Base-by-base conservation (phyloP, 2,888 invertebrate species). In the Lasioglossum zephyrum region DNA sequence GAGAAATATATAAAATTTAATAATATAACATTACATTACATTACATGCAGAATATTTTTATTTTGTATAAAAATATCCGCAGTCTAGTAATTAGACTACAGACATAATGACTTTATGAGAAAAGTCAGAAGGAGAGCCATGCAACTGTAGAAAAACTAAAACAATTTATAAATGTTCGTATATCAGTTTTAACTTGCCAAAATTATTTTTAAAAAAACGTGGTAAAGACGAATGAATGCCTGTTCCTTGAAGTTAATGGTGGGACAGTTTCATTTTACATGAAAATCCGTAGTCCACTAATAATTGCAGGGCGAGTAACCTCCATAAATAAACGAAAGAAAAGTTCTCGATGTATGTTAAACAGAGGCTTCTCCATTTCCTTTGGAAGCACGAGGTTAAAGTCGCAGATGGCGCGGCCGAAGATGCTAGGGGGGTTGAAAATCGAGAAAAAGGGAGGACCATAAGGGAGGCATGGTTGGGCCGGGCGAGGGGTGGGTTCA, bases 401-500 rank as follows among this genome's bases (percentile, higher is more conserved):
- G 82, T 84, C 90, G 87, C 90, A 92, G 91, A 91, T 91, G 92
- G 90, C 86, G 91, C 78, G 81, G 73, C 90, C 91, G 88, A 92
- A 92, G 90, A 88, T 87, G 88, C 88, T 85, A 85, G 89, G 86
- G 90, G 57, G 90, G 91, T 76, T 83, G 88, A 87, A 88, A 88
- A 88, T 86, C 90, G 87, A 87, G 85, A 87, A 87, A 88, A 91
- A 91, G 92, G 91, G 90, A 90, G 90, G 92, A 87, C 85, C 90
- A 88, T 70, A 87, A 84, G 84, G 82, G 78, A 77, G 81, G 87
- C 83, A 88, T 85, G 87, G 88, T 89, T 87, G 85, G 91, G 91
- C 88, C 57, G 88, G 83, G 81, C 89, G 88, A 91, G 87, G 93
- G 92, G 92, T 92, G 92, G 91, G 89, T 92, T 91, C 86, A 86